Conservation (phyloP, 2,113 vertebrate species). For the Ophthalmolycus amberensis region DNA sequence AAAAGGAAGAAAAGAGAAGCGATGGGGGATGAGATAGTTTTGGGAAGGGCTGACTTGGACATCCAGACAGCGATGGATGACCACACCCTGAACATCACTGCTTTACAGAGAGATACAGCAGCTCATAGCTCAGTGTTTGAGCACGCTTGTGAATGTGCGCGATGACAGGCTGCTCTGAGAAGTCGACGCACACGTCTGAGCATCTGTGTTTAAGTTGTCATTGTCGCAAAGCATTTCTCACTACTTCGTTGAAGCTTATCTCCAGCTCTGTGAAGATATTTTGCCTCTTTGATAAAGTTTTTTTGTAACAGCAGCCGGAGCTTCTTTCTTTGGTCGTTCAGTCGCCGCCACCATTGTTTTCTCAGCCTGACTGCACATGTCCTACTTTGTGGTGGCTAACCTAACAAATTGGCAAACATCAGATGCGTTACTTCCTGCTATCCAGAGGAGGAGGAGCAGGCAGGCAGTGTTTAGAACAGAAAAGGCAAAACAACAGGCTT, state of each 20-base stretch:
- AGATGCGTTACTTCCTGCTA: conserved; percentile 22
- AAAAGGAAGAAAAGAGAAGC: conserved; percentile 37
- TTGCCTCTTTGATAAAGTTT: neutral
- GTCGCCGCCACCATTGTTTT: neutral
- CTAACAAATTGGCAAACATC: conserved; percentile 9
- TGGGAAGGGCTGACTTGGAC: conserved; percentile 46
- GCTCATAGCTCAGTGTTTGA: neutral
- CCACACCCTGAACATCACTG: conserved; percentile 51
- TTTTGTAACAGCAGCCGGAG: neutral
- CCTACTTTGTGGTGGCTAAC: conserved; percentile 9
- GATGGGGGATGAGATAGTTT: conserved; percentile 28
- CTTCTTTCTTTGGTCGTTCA: neutral
- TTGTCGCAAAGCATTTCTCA: neutral
- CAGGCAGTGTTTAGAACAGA: neutral
- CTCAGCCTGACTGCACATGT: conserved; percentile 4
- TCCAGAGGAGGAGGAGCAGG: neutral
- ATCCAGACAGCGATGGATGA: conserved; percentile 16
- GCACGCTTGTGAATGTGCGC: neutral
- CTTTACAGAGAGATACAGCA: neutral
- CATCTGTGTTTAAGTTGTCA: neutral
- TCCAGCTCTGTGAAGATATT: neutral
- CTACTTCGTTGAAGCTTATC: neutral
- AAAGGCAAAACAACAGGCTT: neutral
- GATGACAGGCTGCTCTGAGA: neutral
- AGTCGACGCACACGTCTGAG: neutral